Evolutionary conservation across 2,113 vertebrate genomes (phyloP).

Genomic region (Tachuris rubrigastra): DNA sequence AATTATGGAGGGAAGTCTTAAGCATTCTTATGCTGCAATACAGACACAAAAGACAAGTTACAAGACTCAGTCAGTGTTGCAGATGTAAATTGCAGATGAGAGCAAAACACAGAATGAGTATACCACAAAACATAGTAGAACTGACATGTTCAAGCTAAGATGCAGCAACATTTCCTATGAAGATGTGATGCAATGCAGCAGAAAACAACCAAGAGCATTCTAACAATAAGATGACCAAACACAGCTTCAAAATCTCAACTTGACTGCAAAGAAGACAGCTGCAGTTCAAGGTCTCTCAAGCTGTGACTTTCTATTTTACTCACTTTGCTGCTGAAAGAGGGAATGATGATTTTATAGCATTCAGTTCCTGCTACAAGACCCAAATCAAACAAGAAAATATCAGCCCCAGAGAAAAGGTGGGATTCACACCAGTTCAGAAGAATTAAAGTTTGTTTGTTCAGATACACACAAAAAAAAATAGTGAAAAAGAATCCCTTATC

Average conservation of each 20-base stretch:
- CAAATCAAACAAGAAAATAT: neutral
- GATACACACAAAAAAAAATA: fast-evolving
- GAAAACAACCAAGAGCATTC: neutral
- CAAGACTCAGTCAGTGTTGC: neutral
- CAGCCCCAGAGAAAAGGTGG: neutral
- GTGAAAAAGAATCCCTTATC: neutral
- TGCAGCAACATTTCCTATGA: neutral
- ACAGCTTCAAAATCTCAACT: neutral
- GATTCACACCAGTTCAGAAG: neutral
- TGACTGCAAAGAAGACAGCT: neutral
- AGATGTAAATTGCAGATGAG: neutral
- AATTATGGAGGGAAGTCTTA: neutral
- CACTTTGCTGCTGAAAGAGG: neutral
- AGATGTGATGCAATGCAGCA: neutral
- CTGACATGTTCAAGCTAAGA: neutral
- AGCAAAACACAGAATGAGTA: neutral
- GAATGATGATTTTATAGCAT: neutral
- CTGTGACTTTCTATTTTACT: neutral
- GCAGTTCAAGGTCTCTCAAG: neutral
- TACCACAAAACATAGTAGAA: neutral
- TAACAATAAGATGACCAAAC: neutral
- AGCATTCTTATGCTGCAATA: neutral
- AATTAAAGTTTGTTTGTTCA: neutral
- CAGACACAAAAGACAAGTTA: neutral
- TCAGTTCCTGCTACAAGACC: neutral